Percentiles rank a stretch among this genome's conserved stretches.
Conservation (phyloP, 2,888 invertebrate species). For the Punctoribates punctum region DNA sequence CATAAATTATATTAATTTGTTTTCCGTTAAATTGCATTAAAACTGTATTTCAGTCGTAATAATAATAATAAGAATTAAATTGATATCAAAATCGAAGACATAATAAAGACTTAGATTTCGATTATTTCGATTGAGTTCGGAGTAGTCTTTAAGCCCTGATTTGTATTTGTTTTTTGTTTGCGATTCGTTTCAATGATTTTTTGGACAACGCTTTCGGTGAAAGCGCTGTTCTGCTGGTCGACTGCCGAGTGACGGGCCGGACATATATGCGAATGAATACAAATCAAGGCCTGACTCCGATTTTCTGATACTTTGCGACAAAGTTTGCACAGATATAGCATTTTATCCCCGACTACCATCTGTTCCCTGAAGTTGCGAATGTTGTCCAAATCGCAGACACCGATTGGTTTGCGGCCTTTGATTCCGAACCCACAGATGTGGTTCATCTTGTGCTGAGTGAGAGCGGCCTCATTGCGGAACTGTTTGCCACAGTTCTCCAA, state of each 20-base stretch:
- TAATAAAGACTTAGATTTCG: neutral
- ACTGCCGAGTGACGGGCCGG: neutral
- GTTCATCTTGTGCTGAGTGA: neutral
- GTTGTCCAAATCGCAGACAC: constrained; percentile 19
- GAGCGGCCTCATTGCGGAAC: neutral
- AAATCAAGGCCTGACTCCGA: neutral
- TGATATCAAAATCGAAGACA: neutral
- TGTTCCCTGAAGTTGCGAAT: constrained; percentile 12
- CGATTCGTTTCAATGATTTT: neutral
- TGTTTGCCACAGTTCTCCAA: constrained; percentile 17
- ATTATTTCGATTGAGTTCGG: constrained; percentile 21
- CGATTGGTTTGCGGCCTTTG: neutral
- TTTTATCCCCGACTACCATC: neutral
- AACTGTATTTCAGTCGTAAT: no score
- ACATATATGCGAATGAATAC: neutral
- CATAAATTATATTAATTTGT: no score
- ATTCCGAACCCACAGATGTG: constrained; percentile 31
- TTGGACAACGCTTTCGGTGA: neutral
- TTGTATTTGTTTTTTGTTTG: neutral
- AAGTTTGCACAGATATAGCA: neutral
- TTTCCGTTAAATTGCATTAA: no score
- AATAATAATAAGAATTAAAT: neutral
- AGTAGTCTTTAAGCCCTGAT: neutral
- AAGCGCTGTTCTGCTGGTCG: neutral
- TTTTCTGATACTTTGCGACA: neutral